Percentiles rank a stretch among this genome's conserved stretches.
Conservation (phyloP, 2,113 vertebrate species). For the Elaphurus davidianus region DNA sequence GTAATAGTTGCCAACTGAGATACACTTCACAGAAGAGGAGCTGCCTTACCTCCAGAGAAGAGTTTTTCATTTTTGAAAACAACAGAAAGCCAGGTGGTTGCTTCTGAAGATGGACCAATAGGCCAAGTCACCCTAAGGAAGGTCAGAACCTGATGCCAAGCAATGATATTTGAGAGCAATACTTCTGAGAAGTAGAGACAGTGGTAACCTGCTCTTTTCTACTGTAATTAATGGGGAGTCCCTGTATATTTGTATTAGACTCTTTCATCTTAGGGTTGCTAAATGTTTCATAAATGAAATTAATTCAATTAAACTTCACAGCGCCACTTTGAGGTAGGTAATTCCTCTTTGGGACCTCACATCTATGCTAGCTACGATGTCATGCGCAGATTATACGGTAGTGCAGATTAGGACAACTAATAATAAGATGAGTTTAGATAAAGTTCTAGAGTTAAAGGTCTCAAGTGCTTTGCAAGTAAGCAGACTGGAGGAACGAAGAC, state of each 20-base stretch:
- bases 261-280: conserved; percentile 51
- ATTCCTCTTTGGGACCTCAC: conserved; percentile 1
- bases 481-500: neutral
- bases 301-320: conserved; percentile 56
- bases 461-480: neutral
- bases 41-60: neutral
- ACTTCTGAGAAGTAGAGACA: neutral
- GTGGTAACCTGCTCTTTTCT: neutral
- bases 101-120: neutral
- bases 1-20: neutral
- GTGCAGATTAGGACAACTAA: neutral
- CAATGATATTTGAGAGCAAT: neutral
- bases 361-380: neutral
- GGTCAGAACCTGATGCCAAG: neutral
- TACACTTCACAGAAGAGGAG: neutral
- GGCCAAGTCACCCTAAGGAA: neutral
- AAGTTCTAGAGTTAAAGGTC: neutral
- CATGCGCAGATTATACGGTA: neutral
- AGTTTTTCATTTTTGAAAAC: neutral
- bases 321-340: conserved; percentile 34
- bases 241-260: neutral
- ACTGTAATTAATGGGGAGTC: conserved; percentile 47
- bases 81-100: neutral
- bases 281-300: conserved; percentile 61
- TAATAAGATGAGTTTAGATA: neutral